phyloP scores from a whole-genome alignment of 2,888 invertebrate species.

The Perithous albicinctus region DNA sequence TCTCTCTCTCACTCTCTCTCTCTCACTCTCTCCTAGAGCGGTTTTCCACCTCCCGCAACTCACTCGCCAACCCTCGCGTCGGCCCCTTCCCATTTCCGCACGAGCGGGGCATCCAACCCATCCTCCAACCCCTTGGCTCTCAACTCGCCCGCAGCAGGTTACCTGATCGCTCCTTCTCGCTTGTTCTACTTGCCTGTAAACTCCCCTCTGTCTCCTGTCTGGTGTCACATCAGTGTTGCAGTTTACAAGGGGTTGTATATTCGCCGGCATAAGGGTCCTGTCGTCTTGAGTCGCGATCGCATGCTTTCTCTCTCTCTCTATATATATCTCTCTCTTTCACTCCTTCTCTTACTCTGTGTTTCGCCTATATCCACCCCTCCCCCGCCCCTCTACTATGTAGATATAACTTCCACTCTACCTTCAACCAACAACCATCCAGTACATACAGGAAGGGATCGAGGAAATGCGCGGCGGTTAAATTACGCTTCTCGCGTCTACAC shows the following conservation, averaged over 20 bases:
- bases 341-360: constrained; percentile 15
- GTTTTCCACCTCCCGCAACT: constrained; percentile 59
- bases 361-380: constrained; percentile 1
- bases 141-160: constrained; percentile 69
- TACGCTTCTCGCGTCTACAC: constrained; percentile 47
- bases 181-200: constrained; percentile 64
- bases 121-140: constrained; percentile 75
- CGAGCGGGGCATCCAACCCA: constrained; percentile 17
- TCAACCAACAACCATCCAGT: constrained; percentile 34
- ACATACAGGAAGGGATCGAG: constrained; percentile 9
- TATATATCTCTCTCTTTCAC: constrained; percentile 1
- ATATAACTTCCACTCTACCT: constrained; percentile 13
- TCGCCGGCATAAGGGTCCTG: constrained; percentile 69
- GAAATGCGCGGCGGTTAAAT: constrained; percentile 52
- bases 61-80: constrained; percentile 26
- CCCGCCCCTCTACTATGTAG: background rate
- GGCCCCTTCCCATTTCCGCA: constrained; percentile 39
- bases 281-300: constrained; percentile 64
- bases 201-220: constrained; percentile 72
- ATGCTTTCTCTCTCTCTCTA: constrained; percentile 2
- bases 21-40: constrained; percentile 53
- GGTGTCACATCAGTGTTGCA: constrained; percentile 82
- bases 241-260: constrained; percentile 79
- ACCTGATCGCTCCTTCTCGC: constrained; percentile 39
- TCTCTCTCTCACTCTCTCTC: constrained; percentile 30